phyloP scores from a whole-genome alignment of 1,140 invertebrate species.

The Procambarus clarkii region DNA sequence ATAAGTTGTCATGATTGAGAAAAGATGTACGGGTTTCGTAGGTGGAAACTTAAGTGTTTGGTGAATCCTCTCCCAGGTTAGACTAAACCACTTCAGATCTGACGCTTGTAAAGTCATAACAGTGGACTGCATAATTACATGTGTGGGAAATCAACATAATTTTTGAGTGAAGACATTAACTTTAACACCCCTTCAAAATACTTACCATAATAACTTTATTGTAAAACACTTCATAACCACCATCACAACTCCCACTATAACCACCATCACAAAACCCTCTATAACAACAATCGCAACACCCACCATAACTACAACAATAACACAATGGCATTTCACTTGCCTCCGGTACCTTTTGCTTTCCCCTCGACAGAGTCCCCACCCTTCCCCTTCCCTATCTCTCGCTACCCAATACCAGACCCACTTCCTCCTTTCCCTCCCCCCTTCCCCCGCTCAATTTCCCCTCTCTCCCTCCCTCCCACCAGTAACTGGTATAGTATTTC shows the following conservation, averaged over 20 bases:
- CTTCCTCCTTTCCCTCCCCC: background rate
- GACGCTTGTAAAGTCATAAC: too few species aligned
- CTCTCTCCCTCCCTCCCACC: background rate
- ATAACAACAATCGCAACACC: conserved; percentile 10
- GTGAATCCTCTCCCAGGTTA: too few species aligned
- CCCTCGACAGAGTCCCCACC: background rate
- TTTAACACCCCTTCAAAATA: too few species aligned
- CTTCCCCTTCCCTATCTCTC: background rate
- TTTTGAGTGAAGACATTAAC: too few species aligned
- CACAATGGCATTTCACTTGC: conserved; percentile 20
- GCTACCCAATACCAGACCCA: background rate
- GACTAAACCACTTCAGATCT: too few species aligned
- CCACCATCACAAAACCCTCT: background rate
- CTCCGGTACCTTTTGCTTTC: background rate
- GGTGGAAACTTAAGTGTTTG: too few species aligned
- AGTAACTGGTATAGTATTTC: conserved; percentile 38
- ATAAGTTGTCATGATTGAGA: too few species aligned
- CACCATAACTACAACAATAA: conserved; percentile 13
- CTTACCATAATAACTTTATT: too few species aligned
- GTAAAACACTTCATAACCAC: too few species aligned
- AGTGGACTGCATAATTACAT: too few species aligned
- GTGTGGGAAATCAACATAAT: too few species aligned
- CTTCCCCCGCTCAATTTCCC: background rate
- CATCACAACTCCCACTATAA: background rate
- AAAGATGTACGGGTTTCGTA: too few species aligned